Percentiles rank a stretch among this genome's conserved stretches.
Evolutionary conservation across 2,888 invertebrate genomes (phyloP).

Genomic region (Mimachlamys varia): DNA sequence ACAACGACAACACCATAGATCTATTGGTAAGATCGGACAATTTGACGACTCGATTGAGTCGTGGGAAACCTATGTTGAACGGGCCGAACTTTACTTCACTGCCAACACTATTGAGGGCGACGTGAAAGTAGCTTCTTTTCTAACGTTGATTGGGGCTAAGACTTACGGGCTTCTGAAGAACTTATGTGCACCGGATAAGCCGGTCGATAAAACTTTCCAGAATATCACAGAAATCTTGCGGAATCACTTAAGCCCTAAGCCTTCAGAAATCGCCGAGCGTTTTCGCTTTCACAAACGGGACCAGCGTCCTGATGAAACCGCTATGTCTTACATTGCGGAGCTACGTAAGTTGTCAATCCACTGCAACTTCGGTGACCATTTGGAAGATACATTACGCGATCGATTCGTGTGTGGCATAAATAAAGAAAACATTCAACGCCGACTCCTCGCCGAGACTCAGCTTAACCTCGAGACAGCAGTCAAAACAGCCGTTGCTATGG

Average conservation of each 20-base stretch:
- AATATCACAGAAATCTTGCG: neutral
- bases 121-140: neutral
- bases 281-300: conserved; percentile 19
- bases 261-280: conserved; percentile 9
- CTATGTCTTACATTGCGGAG: neutral
- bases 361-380: conserved; percentile 8
- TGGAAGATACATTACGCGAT: neutral
- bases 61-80: conserved; percentile 38
- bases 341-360: neutral
- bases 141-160: conserved; percentile 37
- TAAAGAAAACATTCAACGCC: neutral
- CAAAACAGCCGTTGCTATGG: conserved; percentile 22
- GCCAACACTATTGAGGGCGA: neutral
- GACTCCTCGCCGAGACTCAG: neutral
- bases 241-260: conserved; percentile 16
- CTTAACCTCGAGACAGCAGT: neutral
- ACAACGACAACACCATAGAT: too few species aligned
- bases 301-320: neutral
- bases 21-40: conserved; percentile 34
- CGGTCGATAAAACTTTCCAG: neutral
- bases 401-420: neutral
- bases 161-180: conserved; percentile 37
- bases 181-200: conserved; percentile 32
- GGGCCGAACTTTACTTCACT: neutral
- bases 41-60: conserved; percentile 17